Evolutionary conservation across 1,140 invertebrate species (phyloP).

Genomic region (Harpegnathos saltator): DNA sequence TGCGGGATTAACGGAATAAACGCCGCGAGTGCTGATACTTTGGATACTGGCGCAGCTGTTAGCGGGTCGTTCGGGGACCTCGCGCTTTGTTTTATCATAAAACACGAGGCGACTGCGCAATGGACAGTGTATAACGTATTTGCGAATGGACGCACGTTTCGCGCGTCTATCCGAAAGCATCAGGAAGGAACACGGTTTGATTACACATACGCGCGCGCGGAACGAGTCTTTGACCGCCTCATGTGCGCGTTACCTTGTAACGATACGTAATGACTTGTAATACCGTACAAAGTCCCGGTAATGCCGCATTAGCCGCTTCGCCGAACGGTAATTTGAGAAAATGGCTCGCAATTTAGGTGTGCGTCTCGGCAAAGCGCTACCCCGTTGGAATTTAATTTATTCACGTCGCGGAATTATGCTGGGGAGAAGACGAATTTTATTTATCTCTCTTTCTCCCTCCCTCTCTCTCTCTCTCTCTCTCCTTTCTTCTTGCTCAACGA

Average conservation of each 20-base stretch:
- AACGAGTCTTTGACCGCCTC: constrained; percentile 59
- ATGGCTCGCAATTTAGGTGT: constrained; percentile 13
- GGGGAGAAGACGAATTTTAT: background rate
- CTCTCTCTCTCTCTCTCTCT: too few relatives aligned
- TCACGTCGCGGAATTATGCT: background rate
- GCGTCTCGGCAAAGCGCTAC: background rate
- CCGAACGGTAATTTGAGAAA: constrained; percentile 33
- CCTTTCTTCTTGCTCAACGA: too few relatives aligned
- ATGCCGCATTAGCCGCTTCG: background rate
- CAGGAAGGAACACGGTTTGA: constrained; percentile 6
- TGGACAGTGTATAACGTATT: background rate
- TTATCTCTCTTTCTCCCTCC: too few relatives aligned
- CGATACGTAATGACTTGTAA: constrained; percentile 44
- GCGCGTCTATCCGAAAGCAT: too few relatives aligned
- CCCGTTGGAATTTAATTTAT: background rate
- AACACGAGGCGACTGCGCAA: too few relatives aligned
- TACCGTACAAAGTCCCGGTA: constrained; percentile 23
- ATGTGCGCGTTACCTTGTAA: constrained; percentile 30
- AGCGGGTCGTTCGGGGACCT: too few relatives aligned
- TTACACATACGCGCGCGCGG: constrained; percentile 12
- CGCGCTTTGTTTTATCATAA: too few relatives aligned
- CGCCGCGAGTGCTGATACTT: too few relatives aligned
- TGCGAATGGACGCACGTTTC: background rate
- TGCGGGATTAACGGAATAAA: too few relatives aligned
- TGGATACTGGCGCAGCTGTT: too few relatives aligned